phyloP scores from a whole-genome alignment of 2,113 vertebrate genomes.

The Petrocephalus microphthalmus region DNA sequence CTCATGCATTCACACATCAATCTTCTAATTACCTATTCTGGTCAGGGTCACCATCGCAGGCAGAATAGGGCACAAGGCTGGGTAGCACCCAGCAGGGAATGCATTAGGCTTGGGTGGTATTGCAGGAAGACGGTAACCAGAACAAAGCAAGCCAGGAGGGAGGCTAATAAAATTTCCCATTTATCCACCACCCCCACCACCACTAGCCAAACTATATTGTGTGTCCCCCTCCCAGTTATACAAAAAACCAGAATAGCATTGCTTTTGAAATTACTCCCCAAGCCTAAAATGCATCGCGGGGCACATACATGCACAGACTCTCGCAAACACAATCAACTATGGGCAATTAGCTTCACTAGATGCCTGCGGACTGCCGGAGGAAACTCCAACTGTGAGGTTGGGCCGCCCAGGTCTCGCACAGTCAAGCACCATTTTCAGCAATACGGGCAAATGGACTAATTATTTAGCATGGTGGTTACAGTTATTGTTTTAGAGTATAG shows the following conservation, averaged over 20 bases:
- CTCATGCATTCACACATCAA: neutral
- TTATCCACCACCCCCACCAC: neutral
- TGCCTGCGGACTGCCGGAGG: neutral
- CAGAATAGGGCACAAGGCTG: neutral
- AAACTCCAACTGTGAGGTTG: neutral
- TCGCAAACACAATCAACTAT: neutral
- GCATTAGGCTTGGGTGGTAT: neutral
- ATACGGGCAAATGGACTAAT: neutral
- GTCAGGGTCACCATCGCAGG: neutral
- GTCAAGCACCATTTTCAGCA: neutral
- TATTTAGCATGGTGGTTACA: neutral
- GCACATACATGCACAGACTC: neutral
- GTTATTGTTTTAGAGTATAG: neutral
- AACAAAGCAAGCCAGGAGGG: neutral
- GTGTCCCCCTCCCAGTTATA: neutral
- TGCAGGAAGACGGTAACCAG: neutral
- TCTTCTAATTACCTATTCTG: neutral
- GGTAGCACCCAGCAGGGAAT: neutral
- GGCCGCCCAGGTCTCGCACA: neutral
- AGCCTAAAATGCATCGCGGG: neutral
- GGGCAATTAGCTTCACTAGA: neutral
- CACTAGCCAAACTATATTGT: neutral
- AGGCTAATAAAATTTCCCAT: neutral
- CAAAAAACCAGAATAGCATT: neutral
- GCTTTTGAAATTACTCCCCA: neutral